Percentiles rank a stretch among this genome's conserved stretches.
Conservation (phyloP, 2,113 vertebrate species). For the Corydoras maculifer region DNA sequence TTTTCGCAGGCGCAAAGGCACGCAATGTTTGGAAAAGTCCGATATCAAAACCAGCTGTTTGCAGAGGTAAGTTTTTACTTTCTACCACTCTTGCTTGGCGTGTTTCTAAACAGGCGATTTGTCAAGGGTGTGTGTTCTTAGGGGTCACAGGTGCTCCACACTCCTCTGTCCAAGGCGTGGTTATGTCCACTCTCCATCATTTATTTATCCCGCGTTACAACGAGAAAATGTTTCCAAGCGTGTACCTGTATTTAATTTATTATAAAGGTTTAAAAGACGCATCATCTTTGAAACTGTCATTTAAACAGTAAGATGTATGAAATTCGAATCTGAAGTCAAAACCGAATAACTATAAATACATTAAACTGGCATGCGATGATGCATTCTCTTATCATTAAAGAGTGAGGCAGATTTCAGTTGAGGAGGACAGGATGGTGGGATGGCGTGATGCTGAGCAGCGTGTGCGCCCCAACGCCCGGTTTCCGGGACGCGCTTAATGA, state of each 20-base stretch:
- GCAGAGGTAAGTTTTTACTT: slow-evolving; percentile 63
- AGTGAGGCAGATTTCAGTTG: too few relatives aligned
- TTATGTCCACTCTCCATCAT: slow-evolving; percentile 61
- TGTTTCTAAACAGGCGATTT: slow-evolving; percentile 22
- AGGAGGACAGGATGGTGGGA: background rate
- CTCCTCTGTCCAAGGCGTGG: slow-evolving; percentile 69
- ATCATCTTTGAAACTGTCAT: too few relatives aligned
- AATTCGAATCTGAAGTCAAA: too few relatives aligned
- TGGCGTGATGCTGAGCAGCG: slow-evolving; percentile 17
- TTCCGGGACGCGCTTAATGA: slow-evolving; percentile 59
- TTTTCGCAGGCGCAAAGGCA: slow-evolving; percentile 48
- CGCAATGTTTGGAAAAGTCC: slow-evolving; percentile 50
- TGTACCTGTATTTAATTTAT: too few relatives aligned
- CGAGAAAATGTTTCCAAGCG: too few relatives aligned
- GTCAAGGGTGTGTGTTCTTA: slow-evolving; percentile 42
- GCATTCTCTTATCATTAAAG: too few relatives aligned
- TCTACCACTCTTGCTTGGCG: slow-evolving; percentile 31
- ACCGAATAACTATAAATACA: too few relatives aligned
- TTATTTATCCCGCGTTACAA: slow-evolving; percentile 51
- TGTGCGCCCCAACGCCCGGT: slow-evolving; percentile 18
- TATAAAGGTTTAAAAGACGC: too few relatives aligned
- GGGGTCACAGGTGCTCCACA: slow-evolving; percentile 73
- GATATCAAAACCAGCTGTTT: slow-evolving; percentile 44
- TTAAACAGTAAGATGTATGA: too few relatives aligned
- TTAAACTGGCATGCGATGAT: too few relatives aligned